These are phyloP conservation scores for Drosophila sordidapex DNA, from an alignment of 2,888 invertebrate genomes.

Conservation along the genomic window DNA sequence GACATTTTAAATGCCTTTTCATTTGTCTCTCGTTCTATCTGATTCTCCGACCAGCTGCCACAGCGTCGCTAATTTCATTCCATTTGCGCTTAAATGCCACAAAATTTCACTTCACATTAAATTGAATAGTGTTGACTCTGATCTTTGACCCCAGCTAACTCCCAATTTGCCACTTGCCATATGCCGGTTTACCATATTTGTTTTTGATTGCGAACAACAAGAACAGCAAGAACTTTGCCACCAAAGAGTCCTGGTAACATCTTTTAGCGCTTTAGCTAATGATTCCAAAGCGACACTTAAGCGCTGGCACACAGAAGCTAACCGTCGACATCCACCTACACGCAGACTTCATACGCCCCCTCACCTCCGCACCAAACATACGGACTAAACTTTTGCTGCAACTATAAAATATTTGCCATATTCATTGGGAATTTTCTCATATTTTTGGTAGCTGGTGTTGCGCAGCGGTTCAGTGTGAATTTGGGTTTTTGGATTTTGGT, in stretches of 20 bases:
- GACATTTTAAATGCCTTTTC: slow-evolving; percentile 80
- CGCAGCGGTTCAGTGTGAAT: slow-evolving; percentile 3
- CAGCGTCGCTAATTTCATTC: slow-evolving; percentile 71
- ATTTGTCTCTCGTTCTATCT: slow-evolving; percentile 57
- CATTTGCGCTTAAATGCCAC: slow-evolving; percentile 69
- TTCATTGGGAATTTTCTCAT: slow-evolving; percentile 50
- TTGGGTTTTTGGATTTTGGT: slow-evolving; percentile 21
- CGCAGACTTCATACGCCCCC: not conserved
- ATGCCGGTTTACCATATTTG: slow-evolving; percentile 38
- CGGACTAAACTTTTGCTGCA: slow-evolving; percentile 56
- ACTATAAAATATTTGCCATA: slow-evolving; percentile 67
- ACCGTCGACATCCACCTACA: not conserved
- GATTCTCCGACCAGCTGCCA: slow-evolving; percentile 31
- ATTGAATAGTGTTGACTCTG: slow-evolving; percentile 53
- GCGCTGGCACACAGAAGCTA: slow-evolving; percentile 1
- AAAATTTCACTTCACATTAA: slow-evolving; percentile 55
- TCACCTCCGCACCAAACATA: not conserved
- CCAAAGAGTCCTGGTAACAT: slow-evolving; percentile 42
- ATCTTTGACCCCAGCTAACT: slow-evolving; percentile 27
- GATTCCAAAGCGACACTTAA: slow-evolving; percentile 52
- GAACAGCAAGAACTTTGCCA: slow-evolving; percentile 34
- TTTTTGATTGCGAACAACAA: slow-evolving; percentile 42
- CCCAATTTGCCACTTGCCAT: slow-evolving; percentile 15
- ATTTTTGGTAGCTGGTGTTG: slow-evolving; percentile 14
- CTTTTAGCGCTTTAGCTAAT: slow-evolving; percentile 49